Conservation (phyloP, 2,888 invertebrate species). For the Eurytoma californica region DNA sequence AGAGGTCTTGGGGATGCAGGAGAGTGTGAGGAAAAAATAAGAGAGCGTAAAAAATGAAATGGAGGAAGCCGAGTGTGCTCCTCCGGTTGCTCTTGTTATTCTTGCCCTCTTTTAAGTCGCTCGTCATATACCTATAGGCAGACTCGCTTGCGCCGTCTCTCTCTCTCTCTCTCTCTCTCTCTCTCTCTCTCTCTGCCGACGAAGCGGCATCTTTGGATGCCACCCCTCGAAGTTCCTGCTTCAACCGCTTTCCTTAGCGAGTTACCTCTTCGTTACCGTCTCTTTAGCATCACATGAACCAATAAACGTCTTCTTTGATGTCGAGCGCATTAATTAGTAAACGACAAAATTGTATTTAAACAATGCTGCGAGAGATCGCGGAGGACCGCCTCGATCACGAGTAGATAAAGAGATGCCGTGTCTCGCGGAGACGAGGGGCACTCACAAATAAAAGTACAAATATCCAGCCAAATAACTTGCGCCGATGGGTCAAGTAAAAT, state of each 20-base stretch:
- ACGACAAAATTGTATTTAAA: conserved; percentile 81
- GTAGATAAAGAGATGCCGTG: background rate
- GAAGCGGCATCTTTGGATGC: conserved; percentile 51
- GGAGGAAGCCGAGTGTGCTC: conserved; percentile 51
- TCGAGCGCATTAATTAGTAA: conserved; percentile 79
- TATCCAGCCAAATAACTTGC: too few species aligned
- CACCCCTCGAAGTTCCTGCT: conserved; percentile 66
- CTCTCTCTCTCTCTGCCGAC: conserved; percentile 32
- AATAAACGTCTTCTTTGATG: conserved; percentile 78
- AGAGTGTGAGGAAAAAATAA: conserved; percentile 41
- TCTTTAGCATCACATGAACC: conserved; percentile 77
- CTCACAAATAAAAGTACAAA: conserved; percentile 65
- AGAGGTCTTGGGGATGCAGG: conserved; percentile 30
- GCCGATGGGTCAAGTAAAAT: too few species aligned
- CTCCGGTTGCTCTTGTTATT: conserved; percentile 53
- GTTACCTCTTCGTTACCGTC: conserved; percentile 75
- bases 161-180: conserved; percentile 50
- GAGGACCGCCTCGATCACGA: conserved; percentile 37
- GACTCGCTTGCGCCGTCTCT: conserved; percentile 45
- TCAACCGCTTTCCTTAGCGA: conserved; percentile 69
- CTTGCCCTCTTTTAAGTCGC: conserved; percentile 48
- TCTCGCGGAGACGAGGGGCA: conserved; percentile 52
- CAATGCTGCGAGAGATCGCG: conserved; percentile 74
- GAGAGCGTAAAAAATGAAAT: conserved; percentile 55
- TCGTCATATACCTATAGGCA: conserved; percentile 15